Evolutionary conservation across 2,113 vertebrate genomes (phyloP).

Genomic region (Proterorhinus semilunaris): DNA sequence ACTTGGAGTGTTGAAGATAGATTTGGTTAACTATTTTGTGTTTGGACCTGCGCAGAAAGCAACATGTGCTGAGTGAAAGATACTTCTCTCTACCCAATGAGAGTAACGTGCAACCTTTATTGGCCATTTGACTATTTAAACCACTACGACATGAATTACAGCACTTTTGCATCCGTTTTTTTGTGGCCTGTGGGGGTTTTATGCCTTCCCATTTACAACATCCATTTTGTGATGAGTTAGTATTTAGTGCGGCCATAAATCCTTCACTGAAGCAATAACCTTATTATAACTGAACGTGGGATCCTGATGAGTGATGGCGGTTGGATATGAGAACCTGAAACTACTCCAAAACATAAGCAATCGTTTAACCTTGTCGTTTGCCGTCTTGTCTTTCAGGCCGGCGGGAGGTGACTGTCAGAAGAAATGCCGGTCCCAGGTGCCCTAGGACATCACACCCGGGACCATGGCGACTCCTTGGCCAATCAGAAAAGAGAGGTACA

Average conservation of each 20-base stretch:
- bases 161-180: background rate
- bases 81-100: too few species aligned
- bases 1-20: too few species aligned
- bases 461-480: conserved; percentile 95
- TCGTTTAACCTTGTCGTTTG: background rate
- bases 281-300: conserved; percentile 22
- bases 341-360: background rate
- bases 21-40: too few species aligned
- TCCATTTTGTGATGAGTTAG: background rate
- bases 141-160: background rate
- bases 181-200: background rate
- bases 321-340: background rate
- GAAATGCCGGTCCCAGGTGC: conserved; percentile 93
- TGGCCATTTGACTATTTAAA: background rate
- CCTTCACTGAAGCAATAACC: conserved; percentile 3
- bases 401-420: conserved; percentile 85
- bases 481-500: conserved; percentile 76
- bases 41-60: too few species aligned
- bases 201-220: background rate
- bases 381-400: conserved; percentile 73
- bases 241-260: background rate
- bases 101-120: background rate
- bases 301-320: conserved; percentile 13
- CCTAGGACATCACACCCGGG: conserved; percentile 80
- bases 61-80: too few species aligned